A percentile compares a stretch with the other conserved stretches of the same genome.
Conservation (phyloP, 1,140 invertebrate genomes). For the Apolygus lucorum region DNA sequence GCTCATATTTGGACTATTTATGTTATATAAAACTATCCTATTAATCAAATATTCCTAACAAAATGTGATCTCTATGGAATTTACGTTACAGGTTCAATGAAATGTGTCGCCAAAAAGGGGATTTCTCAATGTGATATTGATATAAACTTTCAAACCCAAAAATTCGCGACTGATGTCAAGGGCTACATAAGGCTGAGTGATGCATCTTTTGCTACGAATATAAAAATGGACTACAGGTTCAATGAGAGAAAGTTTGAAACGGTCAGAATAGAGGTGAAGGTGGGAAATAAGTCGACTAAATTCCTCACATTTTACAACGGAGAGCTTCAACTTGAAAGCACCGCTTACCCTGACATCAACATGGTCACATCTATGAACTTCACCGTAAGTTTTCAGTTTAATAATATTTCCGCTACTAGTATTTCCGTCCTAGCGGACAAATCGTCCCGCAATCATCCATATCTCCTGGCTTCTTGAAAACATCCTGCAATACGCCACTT, state of each 20-base stretch:
- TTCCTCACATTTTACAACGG: constrained; percentile 49
- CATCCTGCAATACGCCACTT: too few relatives aligned
- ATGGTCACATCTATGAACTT: constrained; percentile 56
- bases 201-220: constrained; percentile 45
- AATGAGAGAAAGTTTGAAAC: constrained; percentile 52
- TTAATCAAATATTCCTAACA: too few relatives aligned
- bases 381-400: constrained; percentile 46
- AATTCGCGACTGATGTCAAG: constrained; percentile 52
- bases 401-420: too few relatives aligned
- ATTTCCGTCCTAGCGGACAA: too few relatives aligned
- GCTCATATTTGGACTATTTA: too few relatives aligned
- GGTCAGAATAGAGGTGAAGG: constrained; percentile 52
- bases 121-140: constrained; percentile 59
- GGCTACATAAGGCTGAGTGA: constrained; percentile 54
- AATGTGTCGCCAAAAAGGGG: constrained; percentile 52
- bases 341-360: constrained; percentile 66
- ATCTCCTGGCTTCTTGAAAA: too few relatives aligned
- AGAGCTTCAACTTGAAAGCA: constrained; percentile 55
- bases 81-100: constrained; percentile 41
- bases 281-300: constrained; percentile 54
- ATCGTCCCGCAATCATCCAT: too few relatives aligned
- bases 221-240: constrained; percentile 58
- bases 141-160: constrained; percentile 57
- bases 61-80: neutral
- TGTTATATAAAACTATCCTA: too few relatives aligned